Base-by-base conservation (phyloP, 2,113 vertebrate species). In the Clarias batrachus region DNA sequence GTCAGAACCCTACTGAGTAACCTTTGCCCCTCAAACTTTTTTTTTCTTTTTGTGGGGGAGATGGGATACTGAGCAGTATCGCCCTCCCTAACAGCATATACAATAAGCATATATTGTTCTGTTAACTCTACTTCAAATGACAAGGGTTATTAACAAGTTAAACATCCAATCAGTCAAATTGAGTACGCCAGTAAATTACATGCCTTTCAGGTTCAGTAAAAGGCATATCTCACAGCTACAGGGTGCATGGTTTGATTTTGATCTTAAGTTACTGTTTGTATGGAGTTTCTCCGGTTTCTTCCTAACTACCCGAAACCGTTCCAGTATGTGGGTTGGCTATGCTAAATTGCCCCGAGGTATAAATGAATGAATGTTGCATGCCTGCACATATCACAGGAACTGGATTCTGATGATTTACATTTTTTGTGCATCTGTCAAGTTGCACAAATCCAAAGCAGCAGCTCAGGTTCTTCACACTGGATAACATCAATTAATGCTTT, bases 1-100 rank as follows among this genome's bases (percentile, higher is more conserved):
- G 65, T 33, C 41, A 30, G 62, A 48, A 57, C 87, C 87, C 87
- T 54, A 74, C 83, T 60, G 79, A 88, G 85, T 56, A 79, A 76
- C 89, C 70, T 87, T 56, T 90, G 81, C 74, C 76, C 79, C 73
- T 79, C 79, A 79, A 66, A n/a, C 57, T 33, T 59, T 85, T 70
- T 85, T 66, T 33, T 33, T n/a, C n/a, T n/a, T n/a, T n/a, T n/a
- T n/a, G n/a, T n/a, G n/a, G n/a, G n/a, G n/a, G n/a, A n/a, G n/a
- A n/a, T n/a, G n/a, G n/a, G n/a, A n/a, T n/a, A n/a, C n/a, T n/a
- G n/a, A n/a, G n/a, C n/a, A n/a, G n/a, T n/a, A n/a, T n/a, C n/a
- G n/a, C n/a, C n/a, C n/a, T n/a, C n/a, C n/a, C n/a, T n/a, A n/a
- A n/a, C n/a, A n/a, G n/a, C n/a, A n/a, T n/a, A n/a, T n/a, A n/a